A percentile compares a stretch with the other conserved stretches of the same genome.
Evolutionary conservation across 37 sponge, comb jelly and placozoan genomes (phyloP).

Genomic region (Cliona cf. orientalis): DNA sequence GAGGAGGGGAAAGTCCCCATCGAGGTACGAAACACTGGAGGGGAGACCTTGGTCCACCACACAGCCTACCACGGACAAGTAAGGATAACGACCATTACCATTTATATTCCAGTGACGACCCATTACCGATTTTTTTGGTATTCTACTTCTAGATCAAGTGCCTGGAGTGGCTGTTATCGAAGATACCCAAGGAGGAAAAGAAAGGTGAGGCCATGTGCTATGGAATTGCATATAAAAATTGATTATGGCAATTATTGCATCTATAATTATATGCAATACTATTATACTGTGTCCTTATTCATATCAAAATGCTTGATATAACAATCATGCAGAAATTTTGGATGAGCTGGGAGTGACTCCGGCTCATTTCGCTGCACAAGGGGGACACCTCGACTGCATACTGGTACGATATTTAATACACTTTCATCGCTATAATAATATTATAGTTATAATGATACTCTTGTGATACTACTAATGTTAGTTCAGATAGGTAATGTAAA

Average conservation of each 20-base stretch:
- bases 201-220: not conserved
- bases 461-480: too few species aligned
- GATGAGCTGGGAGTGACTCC: conserved; percentile 84
- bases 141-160: conserved; percentile 37
- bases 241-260: not conserved
- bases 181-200: not conserved
- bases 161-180: conserved; percentile 70
- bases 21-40: conserved; percentile 71
- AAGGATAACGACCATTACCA: not conserved
- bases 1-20: conserved; percentile 69
- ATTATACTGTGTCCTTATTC: not conserved
- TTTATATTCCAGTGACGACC: not conserved
- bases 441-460: too few species aligned
- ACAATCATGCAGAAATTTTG: conserved; percentile 30
- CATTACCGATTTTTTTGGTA: not conserved
- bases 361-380: conserved; percentile 83
- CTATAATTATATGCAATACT: not conserved
- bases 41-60: conserved; percentile 88
- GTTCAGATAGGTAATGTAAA: too few species aligned
- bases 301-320: not conserved
- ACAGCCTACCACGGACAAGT: conserved; percentile 84
- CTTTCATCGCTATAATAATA: not conserved
- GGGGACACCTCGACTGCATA: conserved; percentile 82
- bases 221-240: too few species aligned
- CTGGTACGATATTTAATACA: conserved; percentile 38